Base-by-base conservation (phyloP, 1,140 invertebrate species). In the Ganaspis sp. region DNA sequence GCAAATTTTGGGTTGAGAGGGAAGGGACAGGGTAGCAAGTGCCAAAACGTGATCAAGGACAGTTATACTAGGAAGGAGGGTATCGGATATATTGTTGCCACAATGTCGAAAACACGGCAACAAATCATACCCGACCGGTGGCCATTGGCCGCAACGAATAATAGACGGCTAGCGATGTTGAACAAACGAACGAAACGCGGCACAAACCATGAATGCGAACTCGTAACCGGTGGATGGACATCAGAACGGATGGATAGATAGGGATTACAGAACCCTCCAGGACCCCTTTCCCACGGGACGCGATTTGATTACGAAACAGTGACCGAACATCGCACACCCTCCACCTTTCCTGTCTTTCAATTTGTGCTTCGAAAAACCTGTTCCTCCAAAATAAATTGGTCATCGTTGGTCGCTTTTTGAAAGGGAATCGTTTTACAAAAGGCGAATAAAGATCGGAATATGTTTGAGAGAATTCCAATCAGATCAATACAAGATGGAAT, bases 281-380 rank as follows among this genome's bases (percentile, higher is more conserved):
- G 75, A 23, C 64, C 19, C 23, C 49, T 58, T 38, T 72, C 80
- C 64, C 79, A 76, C 78, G 76, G 73, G 81, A 86, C 72, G 73
- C 85, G 73, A 89, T 90, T 90, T 86, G 85, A 89, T 89, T 89
- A 87, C 81, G 77, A 83, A 86, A 86, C 76, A 84, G 81, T 87
- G 89, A 86, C 84, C 84, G 74, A 78, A 74, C 75, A 70, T 73
- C 54, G 71, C 73, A 72, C 15, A 75, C 54, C 49, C 40, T 17
- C 9, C 11, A 17, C 17, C 19, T 74, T 70, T 72, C 71, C 69
- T 77, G 40, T 75, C 29, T 34, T 21, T 54, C 19, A 4, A 49
- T 17, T 49, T 49, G n/a, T 49, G 17, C 45, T 6, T 17, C 45
- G 0, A n/a, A 54, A 54, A 54, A 54, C 0, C 6, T 21, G 19